A percentile compares a stretch with the other conserved stretches of the same genome.
phyloP scores from a whole-genome alignment of 2,888 invertebrate species.

The Thera britannica region DNA sequence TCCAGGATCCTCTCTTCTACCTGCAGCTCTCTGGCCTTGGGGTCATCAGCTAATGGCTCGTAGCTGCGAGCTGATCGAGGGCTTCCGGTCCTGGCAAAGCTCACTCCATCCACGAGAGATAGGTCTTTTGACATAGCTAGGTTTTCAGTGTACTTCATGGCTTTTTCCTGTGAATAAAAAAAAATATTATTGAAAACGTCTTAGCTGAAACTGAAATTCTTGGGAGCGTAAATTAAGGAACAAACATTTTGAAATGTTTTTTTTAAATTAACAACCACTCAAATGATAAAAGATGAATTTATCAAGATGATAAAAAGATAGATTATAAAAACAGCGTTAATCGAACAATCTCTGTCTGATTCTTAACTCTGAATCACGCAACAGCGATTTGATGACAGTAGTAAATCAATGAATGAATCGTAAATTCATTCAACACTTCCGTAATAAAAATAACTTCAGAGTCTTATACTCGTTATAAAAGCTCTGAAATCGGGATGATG shows the following conservation, averaged over 20 bases:
- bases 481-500: neutral
- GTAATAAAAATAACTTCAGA: neutral
- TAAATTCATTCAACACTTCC: conserved; percentile 14
- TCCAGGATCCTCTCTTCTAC: conserved; percentile 79
- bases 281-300: neutral
- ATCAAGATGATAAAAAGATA: neutral
- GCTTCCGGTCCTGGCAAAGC: conserved; percentile 72
- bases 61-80: conserved; percentile 76
- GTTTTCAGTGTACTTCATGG: conserved; percentile 78
- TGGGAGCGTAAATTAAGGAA: neutral
- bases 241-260: neutral
- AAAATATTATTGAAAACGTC: neutral
- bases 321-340: neutral
- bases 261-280: neutral
- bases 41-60: conserved; percentile 73
- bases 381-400: conserved; percentile 15
- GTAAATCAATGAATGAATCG: conserved; percentile 21
- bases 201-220: neutral
- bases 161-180: conserved; percentile 69
- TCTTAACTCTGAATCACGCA: conserved; percentile 10
- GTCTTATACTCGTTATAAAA: neutral
- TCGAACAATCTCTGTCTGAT: neutral
- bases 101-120: conserved; percentile 71
- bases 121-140: conserved; percentile 74
- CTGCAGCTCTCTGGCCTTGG: conserved; percentile 70